A percentile compares a stretch with the other conserved stretches of the same genome.
Evolutionary conservation across 2,888 invertebrate species (phyloP).

Genomic region (Mythimna ferrago): DNA sequence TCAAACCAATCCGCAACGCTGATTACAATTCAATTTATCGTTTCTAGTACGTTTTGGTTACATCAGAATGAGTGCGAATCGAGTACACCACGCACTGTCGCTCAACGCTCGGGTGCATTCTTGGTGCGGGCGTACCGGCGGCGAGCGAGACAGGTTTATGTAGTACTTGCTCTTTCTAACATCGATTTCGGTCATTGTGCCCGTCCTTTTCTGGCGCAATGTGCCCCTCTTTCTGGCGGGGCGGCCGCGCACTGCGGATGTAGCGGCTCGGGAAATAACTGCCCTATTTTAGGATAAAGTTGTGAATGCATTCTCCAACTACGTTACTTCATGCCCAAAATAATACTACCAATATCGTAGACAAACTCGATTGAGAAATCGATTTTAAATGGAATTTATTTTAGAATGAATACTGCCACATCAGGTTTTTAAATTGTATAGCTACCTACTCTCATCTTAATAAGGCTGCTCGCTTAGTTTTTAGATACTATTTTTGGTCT

Average conservation of each 20-base stretch:
- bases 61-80: conserved; percentile 71
- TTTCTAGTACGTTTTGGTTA: conserved; percentile 61
- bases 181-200: conserved; percentile 85
- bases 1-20: conserved; percentile 32
- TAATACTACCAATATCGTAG: conserved; percentile 42
- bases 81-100: conserved; percentile 72
- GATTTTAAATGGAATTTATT: conserved; percentile 17
- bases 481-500: not conserved
- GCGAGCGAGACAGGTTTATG: conserved; percentile 71
- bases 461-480: not conserved
- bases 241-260: conserved; percentile 82
- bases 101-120: conserved; percentile 77
- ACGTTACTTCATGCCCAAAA: conserved; percentile 61
- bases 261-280: conserved; percentile 72
- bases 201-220: conserved; percentile 77
- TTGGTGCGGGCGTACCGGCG: conserved; percentile 80
- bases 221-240: conserved; percentile 72
- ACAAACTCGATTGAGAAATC: conserved; percentile 11
- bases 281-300: conserved; percentile 79
- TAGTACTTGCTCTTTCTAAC: conserved; percentile 68
- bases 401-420: conserved; percentile 5
- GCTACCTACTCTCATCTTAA: not conserved
- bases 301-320: conserved; percentile 67
- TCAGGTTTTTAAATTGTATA: not conserved
- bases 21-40: conserved; percentile 47